Evolutionary conservation across 2,888 invertebrate species (phyloP).

Genomic region (Andrena dorsata): DNA sequence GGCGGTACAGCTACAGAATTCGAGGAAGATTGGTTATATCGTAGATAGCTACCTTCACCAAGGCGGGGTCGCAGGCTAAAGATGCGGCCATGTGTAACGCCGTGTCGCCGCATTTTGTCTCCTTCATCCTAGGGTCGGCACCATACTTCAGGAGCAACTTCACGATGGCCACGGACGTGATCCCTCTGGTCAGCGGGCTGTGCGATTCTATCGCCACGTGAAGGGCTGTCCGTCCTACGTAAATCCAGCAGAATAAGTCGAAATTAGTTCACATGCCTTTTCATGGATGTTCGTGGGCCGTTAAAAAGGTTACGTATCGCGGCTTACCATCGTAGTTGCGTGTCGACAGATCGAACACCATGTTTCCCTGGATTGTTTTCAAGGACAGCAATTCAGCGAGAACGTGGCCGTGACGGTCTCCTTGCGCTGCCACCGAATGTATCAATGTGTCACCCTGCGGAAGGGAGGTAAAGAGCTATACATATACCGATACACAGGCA

Average conservation of each 20-base stretch:
- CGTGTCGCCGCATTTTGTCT: conserved; percentile 74
- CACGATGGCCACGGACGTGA: conserved; percentile 63
- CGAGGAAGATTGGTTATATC: not conserved
- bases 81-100: conserved; percentile 78
- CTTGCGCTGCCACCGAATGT: conserved; percentile 76
- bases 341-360: conserved; percentile 78
- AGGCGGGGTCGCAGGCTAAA: conserved; percentile 72
- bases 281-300: no score
- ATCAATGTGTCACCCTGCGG: conserved; percentile 78
- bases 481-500: no score
- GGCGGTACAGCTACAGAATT: not conserved
- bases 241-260: conserved; percentile 8
- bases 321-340: conserved; percentile 79
- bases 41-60: conserved; percentile 75
- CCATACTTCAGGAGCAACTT: conserved; percentile 76
- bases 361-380: conserved; percentile 73
- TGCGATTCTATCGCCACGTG: conserved; percentile 80
- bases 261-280: not conserved
- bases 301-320: no score
- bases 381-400: conserved; percentile 77
- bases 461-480: no score
- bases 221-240: conserved; percentile 78
- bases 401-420: conserved; percentile 75
- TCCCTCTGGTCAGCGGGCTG: conserved; percentile 54
- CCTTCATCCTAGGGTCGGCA: conserved; percentile 71